Evolutionary conservation across 2,797 vertebrate genomes (phyloP), one percentile per base, ranked within the genome.

Genomic region (Microchirus variegatus): DNA sequence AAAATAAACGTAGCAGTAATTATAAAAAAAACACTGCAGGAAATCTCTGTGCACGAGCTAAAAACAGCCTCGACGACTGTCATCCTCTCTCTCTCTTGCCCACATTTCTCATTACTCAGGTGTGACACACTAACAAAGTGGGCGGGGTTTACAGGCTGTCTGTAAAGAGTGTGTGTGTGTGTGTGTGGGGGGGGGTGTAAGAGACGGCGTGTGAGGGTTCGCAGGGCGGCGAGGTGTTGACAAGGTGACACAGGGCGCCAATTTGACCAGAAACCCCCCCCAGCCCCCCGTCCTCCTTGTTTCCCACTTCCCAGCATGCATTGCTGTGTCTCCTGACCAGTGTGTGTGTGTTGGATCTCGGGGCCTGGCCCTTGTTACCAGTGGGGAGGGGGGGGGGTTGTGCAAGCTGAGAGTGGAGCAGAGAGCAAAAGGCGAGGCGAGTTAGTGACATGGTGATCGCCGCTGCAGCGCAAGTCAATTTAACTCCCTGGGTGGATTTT

Each of bases 341-440:
- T 42, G 55, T 69, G 31, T 41, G 54, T 69, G 77, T 67, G 78
- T 85, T 58, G 62, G 73, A 75, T 66, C 50, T 1, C 5, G 64
- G 82, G 74, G 51, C 81, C 63, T 2, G 64, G 78, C 76, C 78
- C 87, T 88, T 68, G 87, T 89, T 90, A 89, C 77, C 53, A 52
- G 63, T 46, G 73, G 73, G 63, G 82, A 70, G 78, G 53, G 46
- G 78, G 83, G 48, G 59, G 67, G 67, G 49, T 75, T 67, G 48
- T 68, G 51, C 81, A 68, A 61, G 76, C 82, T 80, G 83, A 53
- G 78, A 75, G 67, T 66, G 2, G 46, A 86, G 63, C 64, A 62
- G 55, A 70, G 63, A 75, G 73, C 70, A 78, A 66, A 59, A 70
- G 64, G 60, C 70, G 10, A 82, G 58, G 58, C 70, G 7, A 83